These are phyloP conservation scores for Actinia equina DNA, from an alignment of 64 coral and sea anemone species.

Conservation along the genomic window DNA sequence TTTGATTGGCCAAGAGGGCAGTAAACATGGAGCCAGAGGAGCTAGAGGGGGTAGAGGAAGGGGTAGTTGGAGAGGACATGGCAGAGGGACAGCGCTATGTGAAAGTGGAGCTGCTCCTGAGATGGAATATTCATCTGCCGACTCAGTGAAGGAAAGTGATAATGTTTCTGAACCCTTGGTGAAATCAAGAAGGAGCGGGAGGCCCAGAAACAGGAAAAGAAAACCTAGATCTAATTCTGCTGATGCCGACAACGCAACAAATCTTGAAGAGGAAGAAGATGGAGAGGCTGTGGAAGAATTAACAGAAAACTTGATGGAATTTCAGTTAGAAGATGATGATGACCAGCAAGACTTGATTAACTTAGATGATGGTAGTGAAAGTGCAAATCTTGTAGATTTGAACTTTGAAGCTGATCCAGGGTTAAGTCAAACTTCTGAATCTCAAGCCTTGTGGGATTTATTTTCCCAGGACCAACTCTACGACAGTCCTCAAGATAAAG, in stretches of 20 bases:
- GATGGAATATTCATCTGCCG: background rate
- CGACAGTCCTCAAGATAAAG: background rate
- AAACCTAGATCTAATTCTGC: background rate
- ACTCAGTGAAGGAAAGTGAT: background rate
- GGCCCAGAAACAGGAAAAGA: background rate
- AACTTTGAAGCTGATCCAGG: conserved; percentile 10
- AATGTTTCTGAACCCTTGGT: background rate
- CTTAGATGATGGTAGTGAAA: background rate
- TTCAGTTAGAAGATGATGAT: conserved; percentile 3
- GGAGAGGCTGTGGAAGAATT: background rate
- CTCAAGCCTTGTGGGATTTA: background rate
- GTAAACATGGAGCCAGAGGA: background rate
- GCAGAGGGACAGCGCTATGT: background rate
- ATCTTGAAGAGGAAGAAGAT: conserved; percentile 9
- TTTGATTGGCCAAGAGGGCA: background rate
- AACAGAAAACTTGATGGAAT: background rate
- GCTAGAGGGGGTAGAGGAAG: background rate
- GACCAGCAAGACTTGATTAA: conserved; percentile 1
- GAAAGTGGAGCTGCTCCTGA: background rate
- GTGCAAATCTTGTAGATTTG: conserved; percentile 11
- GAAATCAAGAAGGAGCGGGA: background rate
- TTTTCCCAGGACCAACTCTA: conserved; percentile 9
- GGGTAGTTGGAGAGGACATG: background rate
- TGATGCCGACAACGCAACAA: background rate
- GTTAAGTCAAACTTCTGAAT: conserved; percentile 4